Base-by-base conservation (phyloP, 2,888 invertebrate genomes). In the Agrotis ipsilon region DNA sequence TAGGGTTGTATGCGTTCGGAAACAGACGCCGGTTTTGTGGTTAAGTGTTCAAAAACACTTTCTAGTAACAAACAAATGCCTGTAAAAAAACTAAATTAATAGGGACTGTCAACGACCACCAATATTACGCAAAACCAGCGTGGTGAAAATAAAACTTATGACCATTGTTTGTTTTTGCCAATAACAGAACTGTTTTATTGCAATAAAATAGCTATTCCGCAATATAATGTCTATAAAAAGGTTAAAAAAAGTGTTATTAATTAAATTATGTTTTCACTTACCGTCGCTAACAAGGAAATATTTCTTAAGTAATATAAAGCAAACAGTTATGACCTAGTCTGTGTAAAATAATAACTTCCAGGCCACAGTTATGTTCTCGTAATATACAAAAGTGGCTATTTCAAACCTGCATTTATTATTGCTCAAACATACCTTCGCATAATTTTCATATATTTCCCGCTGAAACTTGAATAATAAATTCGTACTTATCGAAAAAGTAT, bases 391-490 rank as follows among this genome's bases (percentile, higher is more conserved):
- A 72, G 46, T 66, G 39, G 66, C 46, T 65, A 73, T 74, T 58
- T 65, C 19, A 21, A 73, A 74, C 13, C 24, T 65, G 51, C 66
- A 65, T 74, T 66, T 75, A 48, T 58, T 74, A 46, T 21, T 43
- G 24, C 58, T 73, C 24, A 46, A 39, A 72, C 72, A 68, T 59
- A 55, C 43, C 6, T 60, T 48, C 43, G 52, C 48, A 60, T 60
- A 60, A 52, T 74, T 74, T 64, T 73, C 62, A 57, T 24, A 74
- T 49, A 58, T 74, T 64, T 75, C 49, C 5, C 18, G 14, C 18
- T 46, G 72, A 61, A 46, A 60, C 16, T 46, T 70, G 32, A 21
- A 24, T n/a, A 51, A 2, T 70, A 70, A 61, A 32, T 59, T 32
- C 27, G n/a, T 6, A 45, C 21, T 21, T 60, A 59, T 72, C 60